Evolutionary conservation across 2,113 vertebrate species (phyloP).

Genomic region (Oreochromis tanganicae): DNA sequence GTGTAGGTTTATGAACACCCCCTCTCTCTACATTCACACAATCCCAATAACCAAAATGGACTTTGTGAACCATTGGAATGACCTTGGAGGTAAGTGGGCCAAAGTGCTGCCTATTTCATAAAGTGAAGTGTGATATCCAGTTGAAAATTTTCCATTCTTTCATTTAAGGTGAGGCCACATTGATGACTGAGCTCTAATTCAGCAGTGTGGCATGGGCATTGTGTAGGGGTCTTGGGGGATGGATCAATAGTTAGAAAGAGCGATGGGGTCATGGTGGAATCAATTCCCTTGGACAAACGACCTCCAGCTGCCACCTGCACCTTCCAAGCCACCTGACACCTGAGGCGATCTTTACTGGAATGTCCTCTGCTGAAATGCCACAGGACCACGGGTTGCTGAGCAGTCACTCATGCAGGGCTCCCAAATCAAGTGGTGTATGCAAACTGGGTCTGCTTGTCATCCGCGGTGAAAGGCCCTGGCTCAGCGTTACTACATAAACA

Average conservation of each 20-base stretch:
- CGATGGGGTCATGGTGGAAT: slow-evolving; percentile 56
- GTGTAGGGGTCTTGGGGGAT: slow-evolving; percentile 46
- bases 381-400: slow-evolving; percentile 59
- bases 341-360: slow-evolving; percentile 65
- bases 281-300: slow-evolving; percentile 63
- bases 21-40: slow-evolving; percentile 13
- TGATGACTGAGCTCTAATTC: slow-evolving; percentile 30
- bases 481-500: slow-evolving; percentile 65
- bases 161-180: slow-evolving; percentile 22
- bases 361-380: slow-evolving; percentile 71
- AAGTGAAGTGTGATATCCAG: slow-evolving; percentile 48
- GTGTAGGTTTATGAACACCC: slow-evolving; percentile 36
- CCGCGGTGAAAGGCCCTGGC: slow-evolving; percentile 47
- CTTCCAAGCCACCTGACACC: slow-evolving; percentile 61
- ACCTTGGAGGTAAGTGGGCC: slow-evolving; percentile 45
- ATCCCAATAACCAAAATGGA: slow-evolving; percentile 64
- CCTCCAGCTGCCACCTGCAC: slow-evolving; percentile 55
- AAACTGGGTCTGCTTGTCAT: slow-evolving; percentile 58
- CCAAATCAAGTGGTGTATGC: slow-evolving; percentile 58
- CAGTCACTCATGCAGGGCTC: slow-evolving; percentile 63
- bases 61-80: background rate
- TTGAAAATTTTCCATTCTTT: slow-evolving; percentile 51
- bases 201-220: slow-evolving; percentile 43
- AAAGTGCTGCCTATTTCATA: slow-evolving; percentile 36
- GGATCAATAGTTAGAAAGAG: slow-evolving; percentile 64